These are phyloP conservation scores for Nymphalis c-album DNA, from an alignment of 2,888 invertebrate genomes.

Conservation along the genomic window DNA sequence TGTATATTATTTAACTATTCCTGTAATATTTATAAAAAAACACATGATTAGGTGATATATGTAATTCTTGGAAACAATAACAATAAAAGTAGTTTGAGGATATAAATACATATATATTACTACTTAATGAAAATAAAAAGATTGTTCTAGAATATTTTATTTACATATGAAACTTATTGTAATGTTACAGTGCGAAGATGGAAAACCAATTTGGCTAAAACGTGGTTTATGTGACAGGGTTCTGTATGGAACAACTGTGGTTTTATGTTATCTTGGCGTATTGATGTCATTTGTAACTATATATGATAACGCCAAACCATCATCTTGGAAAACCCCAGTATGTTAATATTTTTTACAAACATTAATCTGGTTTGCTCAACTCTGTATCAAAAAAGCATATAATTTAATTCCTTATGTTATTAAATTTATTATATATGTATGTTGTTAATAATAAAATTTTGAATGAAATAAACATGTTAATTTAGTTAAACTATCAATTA, in stretches of 20 bases:
- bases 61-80: too few species aligned
- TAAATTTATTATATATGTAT: too few species aligned
- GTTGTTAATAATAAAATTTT: too few species aligned
- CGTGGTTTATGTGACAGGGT: slow-evolving; percentile 55
- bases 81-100: too few species aligned
- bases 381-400: too few species aligned
- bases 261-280: slow-evolving; percentile 43
- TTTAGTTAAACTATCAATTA: background rate
- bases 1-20: too few species aligned
- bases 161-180: background rate
- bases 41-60: too few species aligned
- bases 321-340: slow-evolving; percentile 44
- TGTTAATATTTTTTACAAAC: slow-evolving; percentile 26
- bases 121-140: too few species aligned
- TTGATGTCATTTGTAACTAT: slow-evolving; percentile 37
- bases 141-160: background rate
- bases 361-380: too few species aligned
- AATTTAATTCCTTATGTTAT: too few species aligned
- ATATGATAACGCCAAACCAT: slow-evolving; percentile 49
- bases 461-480: background rate
- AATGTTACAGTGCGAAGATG: slow-evolving; percentile 53
- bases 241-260: slow-evolving; percentile 48
- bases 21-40: too few species aligned
- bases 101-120: too few species aligned
- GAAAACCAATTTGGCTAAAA: slow-evolving; percentile 58